Base-by-base conservation (phyloP, 2,113 vertebrate species). In the Anguilla japonica region DNA sequence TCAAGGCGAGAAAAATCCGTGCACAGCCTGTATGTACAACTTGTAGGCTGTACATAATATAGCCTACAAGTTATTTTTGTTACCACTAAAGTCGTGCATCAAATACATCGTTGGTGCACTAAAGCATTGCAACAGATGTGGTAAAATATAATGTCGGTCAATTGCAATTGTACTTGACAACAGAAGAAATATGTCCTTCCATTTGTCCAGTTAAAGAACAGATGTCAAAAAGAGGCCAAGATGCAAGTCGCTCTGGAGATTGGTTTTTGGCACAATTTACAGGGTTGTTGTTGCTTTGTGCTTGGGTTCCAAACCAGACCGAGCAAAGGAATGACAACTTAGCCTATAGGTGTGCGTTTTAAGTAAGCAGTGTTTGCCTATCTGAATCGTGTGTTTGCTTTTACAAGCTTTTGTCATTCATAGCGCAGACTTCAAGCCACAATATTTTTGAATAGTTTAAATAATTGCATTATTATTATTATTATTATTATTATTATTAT, bases 81-180 rank as follows among this genome's bases (percentile, higher is more conserved):
- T 26, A 5, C 5, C 5, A 67, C 60, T 67, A 26, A 26, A 22
- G 22, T 67, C 60, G 26, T 67, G 60, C 60, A 67, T 67, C 3
- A 5, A 67, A 26, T 67, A 67, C 34, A 83, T 40, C 41, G 15
- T 11, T 84, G 9, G 18, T 41, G 40, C 60, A 2, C 83, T 53
- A n/a, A 82, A 50, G 8, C 22, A 46, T 86, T 60, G 41, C 7
- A 81, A 41, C 39, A 50, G 11, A 85, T n/a, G 46, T n/a, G 34
- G 75, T 53, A 46, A 46, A 81, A 81, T 26, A 82, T 22, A 18
- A 16, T 71, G 22, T 83, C 60, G 53, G 81, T 86, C 8, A 82
- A 75, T 75, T 75, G 11, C n/a, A 75, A 41, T 85, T 60, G 26
- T 75, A 79, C 75, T 60, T 83, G 84, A 88, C 84, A 88, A 88